phyloP scores from a whole-genome alignment of 2,113 vertebrate species.

The Chaetura pelagica region DNA sequence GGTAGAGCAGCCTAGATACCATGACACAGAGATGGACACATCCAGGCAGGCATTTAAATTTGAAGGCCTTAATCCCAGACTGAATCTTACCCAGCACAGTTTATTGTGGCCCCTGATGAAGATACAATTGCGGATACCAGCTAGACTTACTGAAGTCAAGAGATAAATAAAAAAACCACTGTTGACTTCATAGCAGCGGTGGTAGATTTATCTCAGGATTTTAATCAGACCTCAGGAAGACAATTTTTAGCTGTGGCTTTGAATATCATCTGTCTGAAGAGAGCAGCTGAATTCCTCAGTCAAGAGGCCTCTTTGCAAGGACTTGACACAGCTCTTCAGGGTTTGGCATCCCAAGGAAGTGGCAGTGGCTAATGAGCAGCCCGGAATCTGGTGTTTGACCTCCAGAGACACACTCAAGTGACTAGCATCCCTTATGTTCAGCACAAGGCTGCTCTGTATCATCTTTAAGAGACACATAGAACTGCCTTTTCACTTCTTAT shows the following conservation, averaged over 20 bases:
- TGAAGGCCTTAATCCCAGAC: background rate
- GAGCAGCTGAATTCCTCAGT: slow-evolving; percentile 51
- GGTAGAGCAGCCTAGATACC: background rate
- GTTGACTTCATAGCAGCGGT: background rate
- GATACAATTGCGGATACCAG: background rate
- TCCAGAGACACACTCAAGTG: background rate
- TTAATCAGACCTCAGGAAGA: slow-evolving; percentile 58
- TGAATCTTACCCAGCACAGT: background rate
- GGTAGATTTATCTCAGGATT: slow-evolving; percentile 47
- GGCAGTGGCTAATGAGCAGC: slow-evolving; percentile 20
- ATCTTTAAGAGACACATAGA: background rate
- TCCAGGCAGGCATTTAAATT: background rate
- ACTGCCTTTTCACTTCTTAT: background rate
- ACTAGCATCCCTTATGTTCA: background rate
- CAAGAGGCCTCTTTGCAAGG: slow-evolving; percentile 50
- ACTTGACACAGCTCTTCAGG: slow-evolving; percentile 17
- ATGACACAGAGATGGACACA: background rate
- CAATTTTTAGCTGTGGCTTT: slow-evolving; percentile 65
- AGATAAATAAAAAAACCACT: background rate
- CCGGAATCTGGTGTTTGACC: background rate
- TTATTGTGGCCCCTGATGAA: background rate
- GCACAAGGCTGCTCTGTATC: background rate
- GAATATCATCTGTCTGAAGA: slow-evolving; percentile 10
- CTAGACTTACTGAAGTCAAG: background rate
- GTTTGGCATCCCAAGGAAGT: slow-evolving; percentile 29